These are phyloP conservation scores for Amphimallon solstitiale DNA, from an alignment of 2,888 invertebrate species.

Conservation along the genomic window DNA sequence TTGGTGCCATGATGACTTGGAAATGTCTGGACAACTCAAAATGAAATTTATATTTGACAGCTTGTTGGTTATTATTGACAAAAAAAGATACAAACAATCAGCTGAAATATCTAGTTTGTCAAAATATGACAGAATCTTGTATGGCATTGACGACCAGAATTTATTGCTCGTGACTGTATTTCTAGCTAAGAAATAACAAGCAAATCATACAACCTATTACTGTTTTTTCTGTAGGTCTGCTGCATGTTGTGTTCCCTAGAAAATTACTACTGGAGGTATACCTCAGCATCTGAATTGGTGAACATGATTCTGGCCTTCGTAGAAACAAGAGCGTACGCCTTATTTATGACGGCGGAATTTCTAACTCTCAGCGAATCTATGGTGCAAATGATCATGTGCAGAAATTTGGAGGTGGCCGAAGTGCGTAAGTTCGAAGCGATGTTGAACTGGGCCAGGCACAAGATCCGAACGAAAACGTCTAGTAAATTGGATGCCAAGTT, in stretches of 20 bases:
- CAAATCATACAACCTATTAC: no score
- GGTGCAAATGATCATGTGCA: slow-evolving; percentile 93
- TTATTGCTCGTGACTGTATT: no score
- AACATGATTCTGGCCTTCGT: slow-evolving; percentile 94
- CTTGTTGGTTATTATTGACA: no score
- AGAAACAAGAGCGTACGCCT: slow-evolving; percentile 85
- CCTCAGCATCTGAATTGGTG: slow-evolving; percentile 91
- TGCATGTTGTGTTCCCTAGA: slow-evolving; percentile 92
- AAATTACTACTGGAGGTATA: slow-evolving; percentile 96
- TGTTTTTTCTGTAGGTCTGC: slow-evolving; percentile 72
- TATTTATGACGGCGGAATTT: slow-evolving; percentile 87
- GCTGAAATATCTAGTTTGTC: no score
- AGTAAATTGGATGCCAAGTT: slow-evolving; percentile 85
- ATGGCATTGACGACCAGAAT: no score
- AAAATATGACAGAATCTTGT: no score
- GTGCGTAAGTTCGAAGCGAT: slow-evolving; percentile 93
- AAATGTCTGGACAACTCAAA: no score
- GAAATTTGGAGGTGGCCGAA: slow-evolving; percentile 89
- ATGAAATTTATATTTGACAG: no score
- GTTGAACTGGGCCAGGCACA: slow-evolving; percentile 89
- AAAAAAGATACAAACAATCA: no score
- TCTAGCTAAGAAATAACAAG: no score
- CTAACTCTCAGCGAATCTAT: slow-evolving; percentile 91
- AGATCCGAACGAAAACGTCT: slow-evolving; percentile 81
- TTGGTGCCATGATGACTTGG: no score